These are phyloP conservation scores for Paracanthobrama guichenoti DNA, from an alignment of 2,113 vertebrate species.

Conservation along the genomic window DNA sequence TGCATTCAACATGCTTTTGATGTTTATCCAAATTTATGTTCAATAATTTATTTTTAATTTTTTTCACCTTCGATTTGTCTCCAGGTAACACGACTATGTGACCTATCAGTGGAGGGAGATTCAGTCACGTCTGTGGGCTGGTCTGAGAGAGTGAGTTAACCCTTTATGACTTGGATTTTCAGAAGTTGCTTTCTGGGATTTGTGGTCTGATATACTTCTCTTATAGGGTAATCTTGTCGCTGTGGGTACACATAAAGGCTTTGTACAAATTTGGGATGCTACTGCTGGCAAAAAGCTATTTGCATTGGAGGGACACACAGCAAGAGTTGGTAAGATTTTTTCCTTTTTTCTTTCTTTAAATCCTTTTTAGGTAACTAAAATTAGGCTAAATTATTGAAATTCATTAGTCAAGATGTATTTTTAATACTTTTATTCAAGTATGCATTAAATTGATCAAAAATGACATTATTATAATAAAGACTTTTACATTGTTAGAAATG, in stretches of 20 bases:
- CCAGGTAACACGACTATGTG: slow-evolving; percentile 95
- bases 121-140: slow-evolving; percentile 97
- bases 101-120: slow-evolving; percentile 96
- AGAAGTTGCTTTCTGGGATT: not conserved
- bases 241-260: slow-evolving; percentile 96
- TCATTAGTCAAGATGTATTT: not conserved
- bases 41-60: not conserved
- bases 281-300: slow-evolving; percentile 96
- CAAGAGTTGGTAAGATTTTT: slow-evolving; percentile 87
- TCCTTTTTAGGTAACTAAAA: not conserved
- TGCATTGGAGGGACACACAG: slow-evolving; percentile 93
- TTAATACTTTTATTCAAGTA: not conserved
- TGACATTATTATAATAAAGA: not conserved
- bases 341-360: not conserved
- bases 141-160: slow-evolving; percentile 90
- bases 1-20: not conserved
- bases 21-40: not conserved
- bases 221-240: slow-evolving; percentile 94
- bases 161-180: not conserved
- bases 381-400: not conserved
- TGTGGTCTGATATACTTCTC: not conserved
- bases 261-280: slow-evolving; percentile 98
- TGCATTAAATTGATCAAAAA: not conserved
- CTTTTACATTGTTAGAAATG: no score
- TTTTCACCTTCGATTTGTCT: not conserved